phyloP scores from a whole-genome alignment of 2,888 invertebrate genomes.

The Gasteruption jaculator region DNA sequence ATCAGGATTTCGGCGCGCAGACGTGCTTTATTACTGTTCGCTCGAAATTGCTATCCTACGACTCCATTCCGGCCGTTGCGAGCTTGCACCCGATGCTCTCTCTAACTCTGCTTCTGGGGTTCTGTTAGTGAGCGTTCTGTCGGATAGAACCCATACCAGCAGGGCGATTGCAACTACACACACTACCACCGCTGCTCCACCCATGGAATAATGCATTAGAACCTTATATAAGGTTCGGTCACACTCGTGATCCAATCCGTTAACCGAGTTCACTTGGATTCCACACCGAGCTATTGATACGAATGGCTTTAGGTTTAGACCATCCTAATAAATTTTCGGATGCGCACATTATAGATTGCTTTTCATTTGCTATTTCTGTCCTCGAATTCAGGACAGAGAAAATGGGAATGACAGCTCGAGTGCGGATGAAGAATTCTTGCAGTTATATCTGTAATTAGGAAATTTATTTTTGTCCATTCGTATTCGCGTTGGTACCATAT shows the following conservation, averaged over 20 bases:
- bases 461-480: too few relatives aligned
- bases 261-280: conserved; percentile 40
- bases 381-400: too few relatives aligned
- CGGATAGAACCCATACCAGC: conserved; percentile 10
- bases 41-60: conserved; percentile 53
- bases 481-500: too few relatives aligned
- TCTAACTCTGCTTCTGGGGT: conserved; percentile 15
- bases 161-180: neutral
- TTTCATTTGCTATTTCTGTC: too few relatives aligned
- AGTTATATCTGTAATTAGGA: too few relatives aligned
- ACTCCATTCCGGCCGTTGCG: conserved; percentile 48
- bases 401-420: too few relatives aligned
- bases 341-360: conserved; percentile 15
- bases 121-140: conserved; percentile 14
- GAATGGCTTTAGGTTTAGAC: conserved; percentile 14
- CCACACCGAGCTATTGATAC: too few relatives aligned
- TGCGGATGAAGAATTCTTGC: too few relatives aligned
- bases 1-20: conserved; percentile 52
- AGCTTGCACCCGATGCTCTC: conserved; percentile 30
- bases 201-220: conserved; percentile 44
- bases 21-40: conserved; percentile 52
- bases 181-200: conserved; percentile 8
- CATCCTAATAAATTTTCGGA: conserved; percentile 19
- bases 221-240: conserved; percentile 44
- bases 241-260: conserved; percentile 40